Percentiles rank a stretch among this genome's conserved stretches.
phyloP scores from a whole-genome alignment of 2,113 vertebrate species.

The Paracanthobrama guichenoti region DNA sequence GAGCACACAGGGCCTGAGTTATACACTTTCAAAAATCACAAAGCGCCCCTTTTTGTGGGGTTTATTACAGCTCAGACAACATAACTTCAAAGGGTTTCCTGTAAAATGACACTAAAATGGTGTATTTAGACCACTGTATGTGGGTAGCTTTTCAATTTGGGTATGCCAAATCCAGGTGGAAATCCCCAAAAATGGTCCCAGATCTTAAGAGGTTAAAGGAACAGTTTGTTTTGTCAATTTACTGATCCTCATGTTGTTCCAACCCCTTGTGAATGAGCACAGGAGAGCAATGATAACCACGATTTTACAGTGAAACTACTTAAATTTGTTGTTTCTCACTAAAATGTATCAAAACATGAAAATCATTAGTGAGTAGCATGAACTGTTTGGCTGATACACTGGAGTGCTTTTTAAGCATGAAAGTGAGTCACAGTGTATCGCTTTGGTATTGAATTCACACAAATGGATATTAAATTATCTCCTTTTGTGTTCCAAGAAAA shows the following conservation, averaged over 20 bases:
- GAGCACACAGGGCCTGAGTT: too few species aligned
- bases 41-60: too few species aligned
- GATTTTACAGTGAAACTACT: neutral
- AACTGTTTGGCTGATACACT: neutral
- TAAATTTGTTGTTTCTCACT: neutral
- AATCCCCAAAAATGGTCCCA: too few species aligned
- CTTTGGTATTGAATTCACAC: neutral
- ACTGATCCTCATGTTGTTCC: neutral
- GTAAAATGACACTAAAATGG: too few species aligned
- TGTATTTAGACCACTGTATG: too few species aligned
- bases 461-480: neutral
- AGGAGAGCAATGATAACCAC: neutral
- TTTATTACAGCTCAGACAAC: too few species aligned
- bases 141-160: too few species aligned
- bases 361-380: neutral
- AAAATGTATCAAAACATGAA: neutral
- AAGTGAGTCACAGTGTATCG: neutral
- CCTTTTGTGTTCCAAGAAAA: conserved; percentile 22
- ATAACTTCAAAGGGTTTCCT: too few species aligned
- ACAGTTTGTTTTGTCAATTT: neutral
- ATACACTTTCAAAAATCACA: too few species aligned
- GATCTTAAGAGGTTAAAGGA: neutral
- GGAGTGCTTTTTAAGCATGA: neutral
- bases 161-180: too few species aligned
- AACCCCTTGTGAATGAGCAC: neutral